Evolutionary conservation across 1,140 invertebrate species (phyloP), one percentile per base, ranked within the genome.

Genomic region (Acromyrmex heyeri): DNA sequence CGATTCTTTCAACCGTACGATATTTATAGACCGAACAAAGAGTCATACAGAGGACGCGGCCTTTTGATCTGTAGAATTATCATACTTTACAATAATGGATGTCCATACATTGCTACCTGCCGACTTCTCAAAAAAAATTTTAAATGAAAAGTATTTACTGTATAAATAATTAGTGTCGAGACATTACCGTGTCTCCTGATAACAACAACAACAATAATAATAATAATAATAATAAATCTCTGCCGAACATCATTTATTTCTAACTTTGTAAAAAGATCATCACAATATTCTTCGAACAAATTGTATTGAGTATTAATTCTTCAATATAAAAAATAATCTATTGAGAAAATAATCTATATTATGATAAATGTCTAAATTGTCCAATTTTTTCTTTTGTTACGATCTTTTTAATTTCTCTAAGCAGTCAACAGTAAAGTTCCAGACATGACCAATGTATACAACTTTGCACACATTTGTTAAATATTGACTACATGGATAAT

Each of bases 51-150:
- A 61, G 16, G 16, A 62, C 16, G 34, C 21, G 38, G 34, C 27
- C 53, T 21, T 12, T 57, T 55, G 30, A 62, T 24, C 75, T 44
- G 57, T 16, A 24, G 34, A 77, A 77, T 77, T 44, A 48, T 77
- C 38, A 24, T 27, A 30, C 8, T 77, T 64, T 24, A 62, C 16
- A 16, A 59, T 6, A 44, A 62, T 59, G 57, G 24, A 38, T 1
- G 38, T 76, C 8, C 30, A 21, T 44, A 59, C 21, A 24, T 16
- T 44, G 30, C 34, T 61, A 76, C n/a, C 8, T 76, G 55, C 2
- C 21, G 55, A 24, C 4, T 44, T 5, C 2, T 62, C 27, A 24
- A 61, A 44, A 72, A 24, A 18, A 76, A 12, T 62, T 38, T n/a
- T 14, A 4, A 75, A 38, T 57, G 14, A 5, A 59, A 34, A 75